Conservation (phyloP, 2,113 vertebrate species). For the Bubo bubo region DNA sequence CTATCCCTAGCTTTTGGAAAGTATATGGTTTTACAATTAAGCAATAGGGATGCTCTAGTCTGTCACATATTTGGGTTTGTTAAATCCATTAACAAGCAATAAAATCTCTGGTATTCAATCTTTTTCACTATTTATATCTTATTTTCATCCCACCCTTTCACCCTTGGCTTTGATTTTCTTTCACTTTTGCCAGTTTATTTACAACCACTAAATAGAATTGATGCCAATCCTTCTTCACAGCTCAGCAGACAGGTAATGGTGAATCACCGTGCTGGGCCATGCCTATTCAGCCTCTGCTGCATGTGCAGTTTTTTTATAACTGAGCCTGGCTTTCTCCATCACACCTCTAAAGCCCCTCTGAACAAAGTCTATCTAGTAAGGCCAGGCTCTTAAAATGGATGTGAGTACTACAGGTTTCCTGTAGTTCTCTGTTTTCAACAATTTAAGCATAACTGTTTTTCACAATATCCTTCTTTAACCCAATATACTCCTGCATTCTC, state of each 20-base stretch:
- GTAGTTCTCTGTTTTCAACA: background rate
- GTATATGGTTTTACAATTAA: constrained; percentile 44
- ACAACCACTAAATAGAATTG: background rate
- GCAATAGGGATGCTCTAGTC: background rate
- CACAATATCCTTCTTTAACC: background rate
- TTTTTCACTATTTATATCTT: background rate
- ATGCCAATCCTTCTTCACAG: background rate
- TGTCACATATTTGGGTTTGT: constrained; percentile 31
- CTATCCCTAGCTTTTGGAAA: constrained; percentile 4
- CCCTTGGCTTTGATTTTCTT: background rate
- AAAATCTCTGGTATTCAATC: background rate
- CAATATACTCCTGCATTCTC: background rate
- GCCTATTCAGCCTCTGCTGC: background rate
- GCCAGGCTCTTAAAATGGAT: background rate
- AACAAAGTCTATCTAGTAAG: background rate
- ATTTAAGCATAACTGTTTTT: background rate
- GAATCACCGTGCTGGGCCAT: accelerated
- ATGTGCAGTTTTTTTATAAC: background rate
- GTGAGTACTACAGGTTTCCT: background rate
- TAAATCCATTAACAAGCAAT: constrained; percentile 43
- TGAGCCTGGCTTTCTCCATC: background rate
- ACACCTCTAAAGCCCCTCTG: background rate
- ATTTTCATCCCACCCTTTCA: background rate
- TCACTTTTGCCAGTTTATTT: background rate
- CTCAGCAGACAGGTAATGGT: background rate